phyloP scores from a whole-genome alignment of 2,113 vertebrate species.

The cat (Felis catus) region DNA sequence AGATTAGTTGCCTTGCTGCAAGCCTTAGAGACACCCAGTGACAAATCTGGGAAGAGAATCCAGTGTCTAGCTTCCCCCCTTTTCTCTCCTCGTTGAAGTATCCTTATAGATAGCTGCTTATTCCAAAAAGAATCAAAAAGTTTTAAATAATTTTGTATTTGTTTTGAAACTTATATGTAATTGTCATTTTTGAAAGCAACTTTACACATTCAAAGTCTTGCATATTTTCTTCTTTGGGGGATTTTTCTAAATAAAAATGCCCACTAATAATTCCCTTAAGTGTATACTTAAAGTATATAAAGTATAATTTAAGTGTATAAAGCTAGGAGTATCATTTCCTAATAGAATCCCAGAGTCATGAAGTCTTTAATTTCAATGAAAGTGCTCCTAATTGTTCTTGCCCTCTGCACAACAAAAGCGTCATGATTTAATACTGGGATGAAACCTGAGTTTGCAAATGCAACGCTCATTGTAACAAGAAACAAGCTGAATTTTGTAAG shows the following conservation, averaged over 20 bases:
- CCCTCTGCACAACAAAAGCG: conserved; percentile 70
- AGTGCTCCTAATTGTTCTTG: conserved; percentile 71
- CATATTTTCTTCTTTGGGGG: neutral
- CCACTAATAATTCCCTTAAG: neutral
- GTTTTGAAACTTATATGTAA: neutral
- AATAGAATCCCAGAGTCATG: conserved; percentile 39
- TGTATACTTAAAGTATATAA: neutral
- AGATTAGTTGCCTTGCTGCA: neutral
- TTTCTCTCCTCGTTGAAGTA: neutral
- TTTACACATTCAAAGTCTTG: neutral
- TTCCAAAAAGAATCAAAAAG: neutral
- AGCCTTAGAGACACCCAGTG: neutral
- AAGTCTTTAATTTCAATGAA: conserved; percentile 9
- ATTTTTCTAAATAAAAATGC: conserved; percentile 59
- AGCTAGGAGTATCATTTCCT: conserved; percentile 22
- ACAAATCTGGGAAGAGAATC: neutral
- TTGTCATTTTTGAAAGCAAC: neutral
- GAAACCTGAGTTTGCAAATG: conserved; percentile 76
- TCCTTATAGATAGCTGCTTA: neutral
- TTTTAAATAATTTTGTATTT: neutral
- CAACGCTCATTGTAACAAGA: conserved; percentile 64
- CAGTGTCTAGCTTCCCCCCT: too few species aligned
- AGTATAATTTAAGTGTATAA: neutral
- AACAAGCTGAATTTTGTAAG: conserved; percentile 71
- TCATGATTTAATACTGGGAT: conserved; percentile 65